Base-by-base conservation (phyloP, 2,888 invertebrate species). In the Torymus auratus region DNA sequence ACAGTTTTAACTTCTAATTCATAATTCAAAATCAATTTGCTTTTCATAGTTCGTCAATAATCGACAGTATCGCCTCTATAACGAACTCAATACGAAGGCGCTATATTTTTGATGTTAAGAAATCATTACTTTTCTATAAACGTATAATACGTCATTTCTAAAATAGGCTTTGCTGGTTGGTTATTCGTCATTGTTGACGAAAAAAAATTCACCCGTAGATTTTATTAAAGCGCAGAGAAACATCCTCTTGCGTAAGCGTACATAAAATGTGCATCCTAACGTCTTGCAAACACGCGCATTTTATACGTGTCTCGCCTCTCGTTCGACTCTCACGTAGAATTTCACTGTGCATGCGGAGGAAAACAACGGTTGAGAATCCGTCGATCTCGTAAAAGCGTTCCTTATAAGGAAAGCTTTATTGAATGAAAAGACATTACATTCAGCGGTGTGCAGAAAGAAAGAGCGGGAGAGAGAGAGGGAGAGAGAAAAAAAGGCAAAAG, bases 331-430 rank as follows among this genome's bases (percentile, higher is more conserved):
- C 2, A 15, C 15, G 13, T 67, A 20, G 52, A 69, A 70, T 77
- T 60, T 75, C 67, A n/a, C 10, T 52, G n/a, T 12, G 5, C 12
- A 64, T 11, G 17, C 12, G 4, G 62, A n/a, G n/a, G 17, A 69
- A 52, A 28, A 71, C 53, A 23, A 68, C 23, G 28, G 28, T 28
- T 28, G 15, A 62, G 58, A 71, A 77, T 64, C 70, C 13, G 70
- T 64, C 64, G 69, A 70, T 71, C 58, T 70, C 53, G 62, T 76
- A 80, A 72, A 75, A 72, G 60, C 55, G 17, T 67, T 53, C 71
- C 76, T 76, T 71, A 58, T 60, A 76, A 80, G 75, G 76, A 70
- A 64, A 62, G 67, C 53, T 70, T 72, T 67, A 80, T 72, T 68
- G 76, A 62, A 73, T 61, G 68, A 69, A 75, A 69, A 55, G 55